Conservation (phyloP, 2,113 vertebrate species). For the Cinclus cinclus region DNA sequence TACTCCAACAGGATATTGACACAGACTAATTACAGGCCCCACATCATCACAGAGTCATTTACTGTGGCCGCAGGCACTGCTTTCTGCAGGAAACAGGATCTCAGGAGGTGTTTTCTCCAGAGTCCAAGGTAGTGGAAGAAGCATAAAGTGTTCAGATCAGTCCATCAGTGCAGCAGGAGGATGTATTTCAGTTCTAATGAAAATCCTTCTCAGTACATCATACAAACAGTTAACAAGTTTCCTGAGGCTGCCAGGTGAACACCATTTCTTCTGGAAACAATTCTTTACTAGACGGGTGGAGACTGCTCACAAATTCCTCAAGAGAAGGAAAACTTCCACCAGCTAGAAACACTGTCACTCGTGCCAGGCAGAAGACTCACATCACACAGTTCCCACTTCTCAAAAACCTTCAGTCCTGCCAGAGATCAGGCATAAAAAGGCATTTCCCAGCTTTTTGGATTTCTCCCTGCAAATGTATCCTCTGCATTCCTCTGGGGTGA, state of each 20-base stretch:
- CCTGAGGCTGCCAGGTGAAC: conserved; percentile 38
- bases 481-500: neutral
- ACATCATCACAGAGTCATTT: conserved; percentile 39
- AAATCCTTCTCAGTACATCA: neutral
- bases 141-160: neutral
- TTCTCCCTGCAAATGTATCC: neutral
- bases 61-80: conserved; percentile 1
- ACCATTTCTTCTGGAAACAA: conserved; percentile 32
- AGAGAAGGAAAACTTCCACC: conserved; percentile 27
- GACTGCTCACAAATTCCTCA: conserved; percentile 58
- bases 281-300: conserved; percentile 27
- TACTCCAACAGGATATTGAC: conserved; percentile 2
- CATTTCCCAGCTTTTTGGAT: neutral
- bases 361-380: neutral
- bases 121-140: neutral
- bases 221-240: conserved; percentile 35
- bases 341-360: neutral
- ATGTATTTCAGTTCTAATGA: neutral
- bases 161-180: neutral
- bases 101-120: neutral
- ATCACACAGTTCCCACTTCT: neutral
- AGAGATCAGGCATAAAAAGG: neutral
- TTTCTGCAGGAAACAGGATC: conserved; percentile 35
- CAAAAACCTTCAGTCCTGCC: neutral
- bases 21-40: conserved; percentile 49